Evolutionary conservation across 1,140 invertebrate genomes (phyloP), one percentile per base, ranked within the genome.

Genomic region (Drosophila asahinai): DNA sequence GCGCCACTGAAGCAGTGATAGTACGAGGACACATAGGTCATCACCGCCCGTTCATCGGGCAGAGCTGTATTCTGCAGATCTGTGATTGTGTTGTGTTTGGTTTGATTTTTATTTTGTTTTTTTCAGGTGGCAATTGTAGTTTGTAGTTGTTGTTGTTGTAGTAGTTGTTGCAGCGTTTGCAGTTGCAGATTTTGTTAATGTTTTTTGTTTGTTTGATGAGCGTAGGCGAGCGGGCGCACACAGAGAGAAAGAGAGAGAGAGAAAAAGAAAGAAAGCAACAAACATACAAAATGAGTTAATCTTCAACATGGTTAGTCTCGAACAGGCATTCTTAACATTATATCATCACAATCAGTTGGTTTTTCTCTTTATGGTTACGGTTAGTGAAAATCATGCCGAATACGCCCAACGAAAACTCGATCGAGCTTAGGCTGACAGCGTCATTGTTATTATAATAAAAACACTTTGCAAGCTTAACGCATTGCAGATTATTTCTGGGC

Each of bases 1-100:
- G 98, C 98, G 93, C 98, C 98, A 94, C 98, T 98, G 96, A 99
- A 99, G 94, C 98, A 98, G 95, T 99, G 99, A 95, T 99, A 99
- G 95, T 99, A 99, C 65, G 98, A 99, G 27, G 99, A 99, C 70
- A 99, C 98, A 94, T 99, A 99, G 80, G 99, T 99, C 99, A 99
- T 99, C 92, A 99, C 98, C 77, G 98, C 99, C 93, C 98, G 95
- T 95, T 99, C 99, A 94, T 99, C 99, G 84, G 99, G 98, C 96
- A 99, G 98, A 93, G 97, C 98, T 83, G 97, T 99, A 94, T 98
- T 98, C 94, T 97, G 97, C 96, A 99, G 97, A 96, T 99, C 99
- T 99, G 92, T 93, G 59, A 72, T 47, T 67, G 65, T 72, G 63
- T 51, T 83, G 25, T 63, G 78, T 48, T 1, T 58, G 43, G 49